Conservation (phyloP, 2,113 vertebrate genomes). For the Ascaphus truei region DNA sequence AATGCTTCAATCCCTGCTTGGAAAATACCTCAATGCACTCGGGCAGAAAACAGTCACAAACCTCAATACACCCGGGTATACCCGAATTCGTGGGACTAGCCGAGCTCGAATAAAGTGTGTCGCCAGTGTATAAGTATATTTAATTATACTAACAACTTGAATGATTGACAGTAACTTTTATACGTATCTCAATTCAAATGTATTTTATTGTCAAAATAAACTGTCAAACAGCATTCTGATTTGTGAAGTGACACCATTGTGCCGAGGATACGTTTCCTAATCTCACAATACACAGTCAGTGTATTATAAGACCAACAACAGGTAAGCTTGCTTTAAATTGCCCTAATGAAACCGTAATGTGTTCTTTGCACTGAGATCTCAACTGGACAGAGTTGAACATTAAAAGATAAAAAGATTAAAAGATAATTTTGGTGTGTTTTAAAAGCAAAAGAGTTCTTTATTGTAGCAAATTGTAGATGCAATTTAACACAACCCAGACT, state of each 20-base stretch:
- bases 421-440: not conserved
- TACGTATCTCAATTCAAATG: not conserved
- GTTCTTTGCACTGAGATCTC: not conserved
- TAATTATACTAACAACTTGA: not conserved
- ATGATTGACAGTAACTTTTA: not conserved
- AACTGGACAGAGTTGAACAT: not conserved
- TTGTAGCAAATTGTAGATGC: slow-evolving; percentile 16
- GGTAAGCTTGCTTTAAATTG: slow-evolving; percentile 20
- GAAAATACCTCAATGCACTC: too few relatives aligned
- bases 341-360: slow-evolving; percentile 23
- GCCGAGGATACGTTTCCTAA: not conserved
- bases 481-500: not conserved
- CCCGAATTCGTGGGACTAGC: too few relatives aligned
- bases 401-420: slow-evolving; percentile 29
- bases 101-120: too few relatives aligned
- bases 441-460: slow-evolving; percentile 24
- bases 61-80: too few relatives aligned
- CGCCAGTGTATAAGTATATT: not conserved
- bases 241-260: not conserved
- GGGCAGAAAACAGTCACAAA: too few relatives aligned
- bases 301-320: not conserved
- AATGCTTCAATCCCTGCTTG: too few relatives aligned
- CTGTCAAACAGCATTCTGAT: not conserved
- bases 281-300: slow-evolving; percentile 5
- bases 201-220: not conserved